Conservation (phyloP, 2,888 invertebrate genomes). For the Hirtodrosophila trivittata region DNA sequence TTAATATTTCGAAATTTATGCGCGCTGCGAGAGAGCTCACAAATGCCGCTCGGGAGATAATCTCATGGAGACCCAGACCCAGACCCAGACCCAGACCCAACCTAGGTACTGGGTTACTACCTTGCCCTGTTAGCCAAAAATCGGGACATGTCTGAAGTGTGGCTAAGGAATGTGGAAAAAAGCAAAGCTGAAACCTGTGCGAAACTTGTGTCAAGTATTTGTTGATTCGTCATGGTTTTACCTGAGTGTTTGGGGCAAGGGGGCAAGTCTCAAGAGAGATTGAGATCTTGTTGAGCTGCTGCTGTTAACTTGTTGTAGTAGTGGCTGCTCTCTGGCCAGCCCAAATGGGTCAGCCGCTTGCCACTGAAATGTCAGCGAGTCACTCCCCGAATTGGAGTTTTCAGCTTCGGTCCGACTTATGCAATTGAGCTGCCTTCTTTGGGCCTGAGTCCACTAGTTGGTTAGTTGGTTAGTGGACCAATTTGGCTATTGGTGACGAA, state of each 20-base stretch:
- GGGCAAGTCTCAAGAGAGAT: neutral
- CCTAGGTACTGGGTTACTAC: conserved; percentile 12
- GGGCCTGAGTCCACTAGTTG: conserved; percentile 36
- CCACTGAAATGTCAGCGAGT: conserved; percentile 48
- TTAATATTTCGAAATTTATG: conserved; percentile 59
- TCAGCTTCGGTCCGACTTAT: neutral
- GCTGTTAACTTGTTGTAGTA: conserved; percentile 32
- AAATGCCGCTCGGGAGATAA: conserved; percentile 67
- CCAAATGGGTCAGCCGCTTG: conserved; percentile 33
- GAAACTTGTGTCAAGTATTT: conserved; percentile 22
- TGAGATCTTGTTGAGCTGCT: neutral
- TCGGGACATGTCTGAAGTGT: conserved; percentile 40
- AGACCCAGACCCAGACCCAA: conserved; percentile 14
- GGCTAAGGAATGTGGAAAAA: conserved; percentile 44
- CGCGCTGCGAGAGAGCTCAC: conserved; percentile 36
- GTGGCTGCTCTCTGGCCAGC: conserved; percentile 21
- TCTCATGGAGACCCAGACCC: conserved; percentile 40
- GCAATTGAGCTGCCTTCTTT: conserved; percentile 1
- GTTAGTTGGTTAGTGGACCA: conserved; percentile 36
- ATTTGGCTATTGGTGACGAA: conserved; percentile 82
- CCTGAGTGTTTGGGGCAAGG: neutral
- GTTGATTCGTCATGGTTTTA: conserved; percentile 39
- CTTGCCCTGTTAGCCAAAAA: conserved; percentile 26
- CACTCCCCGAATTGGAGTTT: conserved; percentile 42
- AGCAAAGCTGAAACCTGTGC: neutral